phyloP scores from a whole-genome alignment of 1,140 invertebrate genomes.

The Belonocnema kinseyi region DNA sequence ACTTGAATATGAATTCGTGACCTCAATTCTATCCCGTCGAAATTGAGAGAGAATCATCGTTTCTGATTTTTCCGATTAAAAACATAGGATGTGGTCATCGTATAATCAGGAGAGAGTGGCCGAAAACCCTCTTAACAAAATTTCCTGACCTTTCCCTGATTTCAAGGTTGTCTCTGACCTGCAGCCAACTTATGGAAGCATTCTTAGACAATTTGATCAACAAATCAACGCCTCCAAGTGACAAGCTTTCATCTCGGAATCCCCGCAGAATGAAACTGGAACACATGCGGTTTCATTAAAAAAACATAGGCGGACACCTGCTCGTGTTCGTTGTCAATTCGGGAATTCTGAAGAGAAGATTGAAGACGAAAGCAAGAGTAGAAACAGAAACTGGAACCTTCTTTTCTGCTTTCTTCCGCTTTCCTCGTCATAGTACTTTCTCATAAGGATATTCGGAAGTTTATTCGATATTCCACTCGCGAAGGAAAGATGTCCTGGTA shows the following conservation, averaged over 20 bases:
- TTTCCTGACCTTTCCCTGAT: too few relatives aligned
- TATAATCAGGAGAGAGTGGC: too few relatives aligned
- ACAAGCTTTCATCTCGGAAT: background rate
- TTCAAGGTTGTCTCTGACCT: too few relatives aligned
- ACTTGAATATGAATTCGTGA: too few relatives aligned
- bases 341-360: background rate
- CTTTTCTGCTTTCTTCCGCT: background rate
- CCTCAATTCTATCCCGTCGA: too few relatives aligned
- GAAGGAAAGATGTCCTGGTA: constrained; percentile 30
- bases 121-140: too few relatives aligned
- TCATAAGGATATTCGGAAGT: background rate
- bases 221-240: background rate
- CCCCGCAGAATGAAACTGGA: background rate
- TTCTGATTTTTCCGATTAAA: too few relatives aligned
- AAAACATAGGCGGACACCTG: constrained; percentile 16
- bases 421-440: background rate
- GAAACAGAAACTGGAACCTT: constrained; percentile 19
- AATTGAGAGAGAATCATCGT: too few relatives aligned
- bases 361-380: background rate
- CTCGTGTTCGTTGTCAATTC: constrained; percentile 13
- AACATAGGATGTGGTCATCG: too few relatives aligned
- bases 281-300: constrained; percentile 26
- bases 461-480: constrained; percentile 36
- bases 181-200: too few relatives aligned
- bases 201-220: too few relatives aligned